Evolutionary conservation across 2,113 vertebrate genomes (phyloP).

Genomic region (Seriola aureovittata): DNA sequence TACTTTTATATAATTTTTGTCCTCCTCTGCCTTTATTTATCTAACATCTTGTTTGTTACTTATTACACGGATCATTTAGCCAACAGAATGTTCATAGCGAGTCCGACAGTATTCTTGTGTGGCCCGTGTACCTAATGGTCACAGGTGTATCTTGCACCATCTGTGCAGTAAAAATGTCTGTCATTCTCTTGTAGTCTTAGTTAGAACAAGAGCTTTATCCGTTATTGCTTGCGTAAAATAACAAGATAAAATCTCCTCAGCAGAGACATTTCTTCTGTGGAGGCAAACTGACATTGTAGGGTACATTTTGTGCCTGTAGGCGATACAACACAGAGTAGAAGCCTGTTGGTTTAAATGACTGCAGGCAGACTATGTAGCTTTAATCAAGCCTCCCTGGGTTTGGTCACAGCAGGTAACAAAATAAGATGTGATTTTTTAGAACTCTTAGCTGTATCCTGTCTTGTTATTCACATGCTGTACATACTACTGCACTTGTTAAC

Average conservation of each 20-base stretch:
- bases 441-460: slow-evolving; percentile 16
- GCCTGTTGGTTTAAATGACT: slow-evolving; percentile 51
- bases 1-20: background rate
- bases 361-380: slow-evolving; percentile 40
- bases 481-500: slow-evolving; percentile 17
- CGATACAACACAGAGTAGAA: slow-evolving; percentile 26
- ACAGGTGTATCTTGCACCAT: slow-evolving; percentile 49
- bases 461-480: slow-evolving; percentile 26
- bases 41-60: slow-evolving; percentile 19
- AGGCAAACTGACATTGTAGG: slow-evolving; percentile 26
- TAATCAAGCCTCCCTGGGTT: slow-evolving; percentile 57
- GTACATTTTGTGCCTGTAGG: slow-evolving; percentile 52
- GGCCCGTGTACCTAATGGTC: slow-evolving; percentile 37
- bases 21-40: slow-evolving; percentile 17
- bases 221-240: slow-evolving; percentile 1
- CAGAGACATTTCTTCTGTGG: slow-evolving; percentile 8
- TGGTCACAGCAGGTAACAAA: slow-evolving; percentile 38
- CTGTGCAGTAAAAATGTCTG: slow-evolving; percentile 24
- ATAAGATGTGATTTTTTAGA: slow-evolving; percentile 30
- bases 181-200: background rate
- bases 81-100: slow-evolving; percentile 6
- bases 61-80: slow-evolving; percentile 20
- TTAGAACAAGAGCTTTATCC: slow-evolving; percentile 5
- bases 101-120: slow-evolving; percentile 10
- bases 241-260: background rate